Percentiles rank a stretch among this genome's conserved stretches.
Conservation (phyloP, 2,888 invertebrate species). For the Eretmocerus hayati region DNA sequence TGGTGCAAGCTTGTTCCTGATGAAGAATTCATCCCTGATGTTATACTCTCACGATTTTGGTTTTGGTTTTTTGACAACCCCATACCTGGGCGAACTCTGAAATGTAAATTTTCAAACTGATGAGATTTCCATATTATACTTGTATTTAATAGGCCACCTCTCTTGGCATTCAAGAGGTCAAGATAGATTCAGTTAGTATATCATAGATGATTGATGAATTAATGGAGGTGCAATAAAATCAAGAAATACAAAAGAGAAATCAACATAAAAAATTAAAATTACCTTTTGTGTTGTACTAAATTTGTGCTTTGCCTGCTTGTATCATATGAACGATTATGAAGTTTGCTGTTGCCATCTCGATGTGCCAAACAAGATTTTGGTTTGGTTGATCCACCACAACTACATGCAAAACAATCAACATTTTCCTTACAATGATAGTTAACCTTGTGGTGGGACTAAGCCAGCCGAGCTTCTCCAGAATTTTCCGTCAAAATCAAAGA, state of each 20-base stretch:
- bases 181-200: too few species aligned
- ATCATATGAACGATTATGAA: constrained; percentile 50
- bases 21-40: constrained; percentile 35
- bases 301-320: constrained; percentile 49
- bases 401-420: constrained; percentile 49
- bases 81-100: constrained; percentile 38
- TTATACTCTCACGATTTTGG: constrained; percentile 35
- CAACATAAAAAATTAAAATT: constrained; percentile 26
- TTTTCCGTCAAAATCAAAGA: constrained; percentile 16
- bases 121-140: background rate
- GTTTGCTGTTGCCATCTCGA: constrained; percentile 50
- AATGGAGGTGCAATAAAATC: constrained; percentile 4
- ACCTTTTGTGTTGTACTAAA: constrained; percentile 43
- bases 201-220: constrained; percentile 19
- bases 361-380: constrained; percentile 61
- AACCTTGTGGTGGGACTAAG: constrained; percentile 17
- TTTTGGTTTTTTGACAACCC: constrained; percentile 36
- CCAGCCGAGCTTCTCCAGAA: constrained; percentile 20
- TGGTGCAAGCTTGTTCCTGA: constrained; percentile 47
- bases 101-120: constrained; percentile 24
- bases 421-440: constrained; percentile 24
- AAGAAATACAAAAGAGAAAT: constrained; percentile 11
- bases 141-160: constrained; percentile 13
- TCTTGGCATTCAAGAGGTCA: constrained; percentile 7
- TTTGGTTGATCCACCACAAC: constrained; percentile 57